A percentile compares a stretch with the other conserved stretches of the same genome.
Conservation (phyloP, 2,888 invertebrate genomes). For the Conistra vaccinii region DNA sequence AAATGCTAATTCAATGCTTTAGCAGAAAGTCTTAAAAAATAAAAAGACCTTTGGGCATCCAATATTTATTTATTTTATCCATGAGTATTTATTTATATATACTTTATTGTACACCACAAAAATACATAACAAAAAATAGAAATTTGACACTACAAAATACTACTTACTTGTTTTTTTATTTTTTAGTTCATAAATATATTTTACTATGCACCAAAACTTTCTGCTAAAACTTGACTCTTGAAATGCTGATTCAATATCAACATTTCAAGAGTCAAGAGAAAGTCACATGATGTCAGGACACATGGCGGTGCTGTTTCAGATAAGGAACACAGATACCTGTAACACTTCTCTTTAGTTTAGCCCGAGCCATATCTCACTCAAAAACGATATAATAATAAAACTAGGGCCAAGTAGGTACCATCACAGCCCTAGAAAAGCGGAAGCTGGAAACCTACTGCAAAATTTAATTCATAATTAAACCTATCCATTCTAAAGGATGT, state of each 20-base stretch:
- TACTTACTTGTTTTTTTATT: too few species aligned
- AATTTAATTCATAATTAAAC: conserved; percentile 28
- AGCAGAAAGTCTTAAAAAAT: neutral
- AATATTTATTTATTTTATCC: too few species aligned
- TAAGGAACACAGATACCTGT: neutral
- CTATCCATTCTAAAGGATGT: conserved; percentile 35
- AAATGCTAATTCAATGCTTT: neutral
- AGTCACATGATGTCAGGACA: neutral
- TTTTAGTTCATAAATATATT: too few species aligned
- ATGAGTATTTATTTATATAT: too few species aligned
- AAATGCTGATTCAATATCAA: too few species aligned
- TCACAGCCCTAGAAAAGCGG: neutral
- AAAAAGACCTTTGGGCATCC: neutral
- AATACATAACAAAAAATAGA: too few species aligned
- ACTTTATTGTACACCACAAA: too few species aligned
- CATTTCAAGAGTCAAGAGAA: neutral
- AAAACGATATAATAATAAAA: neutral
- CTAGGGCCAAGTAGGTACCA: neutral
- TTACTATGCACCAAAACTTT: too few species aligned
- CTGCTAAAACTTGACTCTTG: too few species aligned
- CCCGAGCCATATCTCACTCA: neutral
- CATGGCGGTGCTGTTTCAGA: too few species aligned
- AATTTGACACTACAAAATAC: too few species aligned
- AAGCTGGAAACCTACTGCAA: neutral
- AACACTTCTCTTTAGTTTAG: neutral